A percentile compares a stretch with the other conserved stretches of the same genome.
Evolutionary conservation across 2,888 invertebrate genomes (phyloP).

Genomic region (Panzeria rudis): DNA sequence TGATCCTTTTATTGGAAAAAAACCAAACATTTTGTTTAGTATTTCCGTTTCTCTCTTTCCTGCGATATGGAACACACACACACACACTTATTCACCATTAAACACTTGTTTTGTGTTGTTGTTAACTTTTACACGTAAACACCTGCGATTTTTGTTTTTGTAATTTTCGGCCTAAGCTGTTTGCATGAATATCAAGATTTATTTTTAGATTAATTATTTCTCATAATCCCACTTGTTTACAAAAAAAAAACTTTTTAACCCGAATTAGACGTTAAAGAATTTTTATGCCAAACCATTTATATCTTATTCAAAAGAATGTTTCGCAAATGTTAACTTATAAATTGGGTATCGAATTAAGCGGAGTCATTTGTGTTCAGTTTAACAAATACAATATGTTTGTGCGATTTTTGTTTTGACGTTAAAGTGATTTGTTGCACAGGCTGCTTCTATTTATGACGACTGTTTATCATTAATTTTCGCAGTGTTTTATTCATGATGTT

Average conservation of each 20-base stretch:
- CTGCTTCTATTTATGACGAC: background rate
- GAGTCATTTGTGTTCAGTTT: background rate
- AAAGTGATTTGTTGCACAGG: background rate
- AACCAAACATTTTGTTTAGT: background rate
- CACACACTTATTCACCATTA: too few species aligned
- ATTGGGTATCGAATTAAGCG: background rate
- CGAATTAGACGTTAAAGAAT: background rate
- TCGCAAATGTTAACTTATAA: background rate
- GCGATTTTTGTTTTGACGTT: too few species aligned
- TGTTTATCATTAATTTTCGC: conserved; percentile 32
- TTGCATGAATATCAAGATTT: background rate
- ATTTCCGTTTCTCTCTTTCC: too few species aligned
- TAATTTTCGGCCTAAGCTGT: background rate
- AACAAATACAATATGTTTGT: background rate
- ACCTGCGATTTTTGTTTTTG: conserved; percentile 39
- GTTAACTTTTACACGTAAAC: conserved; percentile 1
- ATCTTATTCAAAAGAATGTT: background rate
- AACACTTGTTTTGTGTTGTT: background rate
- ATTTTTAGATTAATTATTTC: conserved; percentile 14
- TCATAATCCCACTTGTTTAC: background rate
- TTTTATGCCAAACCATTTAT: background rate
- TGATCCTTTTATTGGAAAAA: background rate
- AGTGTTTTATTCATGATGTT: conserved; percentile 24
- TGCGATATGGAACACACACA: too few species aligned
- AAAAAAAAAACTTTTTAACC: background rate